Conservation (phyloP, 1,140 invertebrate species). For the Stratiolaelaps scimitus region DNA sequence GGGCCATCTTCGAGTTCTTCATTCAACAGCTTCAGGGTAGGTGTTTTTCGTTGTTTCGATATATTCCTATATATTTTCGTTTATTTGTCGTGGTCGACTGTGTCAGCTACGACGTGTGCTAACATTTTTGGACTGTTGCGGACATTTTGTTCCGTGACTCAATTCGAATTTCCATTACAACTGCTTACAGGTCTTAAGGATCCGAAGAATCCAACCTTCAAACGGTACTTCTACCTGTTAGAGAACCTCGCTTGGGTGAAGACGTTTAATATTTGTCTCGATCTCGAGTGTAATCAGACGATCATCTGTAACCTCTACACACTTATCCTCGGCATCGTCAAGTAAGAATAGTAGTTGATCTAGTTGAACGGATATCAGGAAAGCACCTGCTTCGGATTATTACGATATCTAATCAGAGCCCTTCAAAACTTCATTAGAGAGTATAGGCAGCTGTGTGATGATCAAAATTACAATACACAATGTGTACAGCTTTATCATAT, state of each 20-base stretch:
- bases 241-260: slow-evolving; percentile 91
- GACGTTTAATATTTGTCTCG: slow-evolving; percentile 97
- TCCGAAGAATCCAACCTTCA: slow-evolving; percentile 92
- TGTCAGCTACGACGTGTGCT: background rate
- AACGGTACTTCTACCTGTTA: slow-evolving; percentile 79
- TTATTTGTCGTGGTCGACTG: background rate
- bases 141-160: too few species aligned
- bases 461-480: too few species aligned
- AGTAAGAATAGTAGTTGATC: slow-evolving; percentile 50
- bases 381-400: too few species aligned
- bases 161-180: background rate
- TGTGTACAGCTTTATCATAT: too few species aligned
- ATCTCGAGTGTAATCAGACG: slow-evolving; percentile 89
- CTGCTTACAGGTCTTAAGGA: slow-evolving; percentile 57
- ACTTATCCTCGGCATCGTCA: slow-evolving; percentile 91
- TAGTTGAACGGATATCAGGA: too few species aligned
- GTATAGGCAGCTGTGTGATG: too few species aligned
- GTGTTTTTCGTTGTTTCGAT: background rate
- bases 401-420: too few species aligned
- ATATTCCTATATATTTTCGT: background rate
- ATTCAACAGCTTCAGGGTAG: slow-evolving; percentile 73
- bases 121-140: too few species aligned
- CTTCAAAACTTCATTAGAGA: too few species aligned
- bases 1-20: slow-evolving; percentile 59
- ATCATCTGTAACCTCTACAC: slow-evolving; percentile 87